Evolutionary conservation across 2,797 vertebrate species (phyloP).

Genomic region (Liparis tanakae): DNA sequence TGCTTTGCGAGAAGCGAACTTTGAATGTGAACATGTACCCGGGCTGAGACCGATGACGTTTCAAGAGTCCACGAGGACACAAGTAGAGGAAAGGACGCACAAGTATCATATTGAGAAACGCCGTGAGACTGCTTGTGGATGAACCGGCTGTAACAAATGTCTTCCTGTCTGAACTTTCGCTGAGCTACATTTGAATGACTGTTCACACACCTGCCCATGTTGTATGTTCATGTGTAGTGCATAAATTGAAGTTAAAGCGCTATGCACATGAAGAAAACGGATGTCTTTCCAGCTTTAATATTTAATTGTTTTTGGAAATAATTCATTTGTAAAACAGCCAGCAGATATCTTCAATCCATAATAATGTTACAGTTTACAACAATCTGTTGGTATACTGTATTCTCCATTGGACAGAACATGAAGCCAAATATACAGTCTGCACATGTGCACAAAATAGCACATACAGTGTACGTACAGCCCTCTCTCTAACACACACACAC

Average conservation of each 20-base stretch:
- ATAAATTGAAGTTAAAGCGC: constrained; percentile 22
- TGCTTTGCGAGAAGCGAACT: no score
- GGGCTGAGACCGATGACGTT: no score
- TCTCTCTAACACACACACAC: no score
- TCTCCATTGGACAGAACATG: constrained; percentile 42
- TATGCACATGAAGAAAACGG: constrained; percentile 21
- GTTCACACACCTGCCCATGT: not conserved
- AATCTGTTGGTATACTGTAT: constrained; percentile 49
- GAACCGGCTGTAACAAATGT: no score
- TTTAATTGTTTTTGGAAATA: constrained; percentile 47
- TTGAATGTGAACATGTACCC: no score
- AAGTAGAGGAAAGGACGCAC: no score
- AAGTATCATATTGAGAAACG: no score
- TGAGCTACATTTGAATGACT: no score
- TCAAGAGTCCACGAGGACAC: no score
- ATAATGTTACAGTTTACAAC: constrained; percentile 40
- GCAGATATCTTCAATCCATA: constrained; percentile 51
- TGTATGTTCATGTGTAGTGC: constrained; percentile 7
- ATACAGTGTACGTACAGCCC: no score
- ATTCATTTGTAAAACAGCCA: constrained; percentile 48
- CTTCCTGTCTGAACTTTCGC: no score
- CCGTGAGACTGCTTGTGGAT: no score
- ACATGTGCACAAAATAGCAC: constrained; percentile 7
- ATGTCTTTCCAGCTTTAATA: constrained; percentile 26
- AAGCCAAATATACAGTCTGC: constrained; percentile 20